A percentile compares a stretch with the other conserved stretches of the same genome.
These are phyloP conservation scores for Sebastes hubbsi DNA, from an alignment of 2,797 vertebrate species.

Conservation along the genomic window DNA sequence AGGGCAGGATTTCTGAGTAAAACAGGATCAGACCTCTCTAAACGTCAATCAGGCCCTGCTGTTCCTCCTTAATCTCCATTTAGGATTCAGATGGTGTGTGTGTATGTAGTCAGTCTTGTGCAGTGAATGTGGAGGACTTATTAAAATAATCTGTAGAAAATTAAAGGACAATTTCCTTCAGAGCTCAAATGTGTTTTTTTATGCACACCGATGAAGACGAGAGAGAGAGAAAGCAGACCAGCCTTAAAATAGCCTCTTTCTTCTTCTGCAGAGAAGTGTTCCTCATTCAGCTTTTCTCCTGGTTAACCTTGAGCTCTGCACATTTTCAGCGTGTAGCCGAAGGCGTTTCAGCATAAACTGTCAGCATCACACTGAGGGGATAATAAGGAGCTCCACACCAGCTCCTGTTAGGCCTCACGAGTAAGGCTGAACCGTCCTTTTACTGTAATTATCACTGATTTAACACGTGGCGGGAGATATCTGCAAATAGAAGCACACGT, in stretches of 20 bases:
- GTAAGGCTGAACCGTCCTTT: not conserved
- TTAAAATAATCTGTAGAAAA: slow-evolving; percentile 15
- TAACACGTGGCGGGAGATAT: not conserved
- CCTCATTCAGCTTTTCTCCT: slow-evolving; percentile 35
- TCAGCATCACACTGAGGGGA: slow-evolving; percentile 38
- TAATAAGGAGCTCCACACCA: slow-evolving; percentile 2
- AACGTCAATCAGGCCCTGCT: not conserved
- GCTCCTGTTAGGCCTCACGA: not conserved
- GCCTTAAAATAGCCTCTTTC: slow-evolving; percentile 29
- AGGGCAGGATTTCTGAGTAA: not conserved
- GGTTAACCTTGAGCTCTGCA: slow-evolving; percentile 57
- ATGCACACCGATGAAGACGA: slow-evolving; percentile 13
- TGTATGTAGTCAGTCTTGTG: slow-evolving; percentile 1
- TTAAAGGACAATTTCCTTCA: slow-evolving; percentile 17
- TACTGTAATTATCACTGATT: not conserved
- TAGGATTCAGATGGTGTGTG: slow-evolving; percentile 11
- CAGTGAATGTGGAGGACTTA: not conserved
- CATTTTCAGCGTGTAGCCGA: slow-evolving; percentile 19
- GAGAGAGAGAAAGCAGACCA: not conserved
- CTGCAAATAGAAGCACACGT: not conserved
- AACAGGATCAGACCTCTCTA: not conserved
- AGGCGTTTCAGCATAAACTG: slow-evolving; percentile 30
- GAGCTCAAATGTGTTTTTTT: slow-evolving; percentile 11
- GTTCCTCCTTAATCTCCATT: not conserved
- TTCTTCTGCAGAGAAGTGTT: slow-evolving; percentile 17